phyloP scores from a whole-genome alignment of 2,888 invertebrate species.

The Tanytarsus gracilentus region DNA sequence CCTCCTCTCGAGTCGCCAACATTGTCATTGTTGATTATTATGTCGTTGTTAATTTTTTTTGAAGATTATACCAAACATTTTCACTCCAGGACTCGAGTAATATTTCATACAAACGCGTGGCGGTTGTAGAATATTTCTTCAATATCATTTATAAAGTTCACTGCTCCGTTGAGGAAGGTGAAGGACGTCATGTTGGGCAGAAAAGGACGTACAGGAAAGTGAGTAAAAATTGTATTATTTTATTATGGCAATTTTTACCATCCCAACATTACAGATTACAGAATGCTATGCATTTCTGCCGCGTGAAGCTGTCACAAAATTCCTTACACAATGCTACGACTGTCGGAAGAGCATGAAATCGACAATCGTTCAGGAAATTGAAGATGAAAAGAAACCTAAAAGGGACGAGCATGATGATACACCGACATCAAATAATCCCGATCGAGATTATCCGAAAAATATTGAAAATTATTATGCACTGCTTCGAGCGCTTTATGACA shows the following conservation, averaged over 20 bases:
- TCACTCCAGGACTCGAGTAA: constrained; percentile 59
- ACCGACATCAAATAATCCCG: background rate
- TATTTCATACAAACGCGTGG: constrained; percentile 80
- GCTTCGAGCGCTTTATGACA: constrained; percentile 4
- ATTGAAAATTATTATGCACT: constrained; percentile 19
- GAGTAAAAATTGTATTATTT: constrained; percentile 33
- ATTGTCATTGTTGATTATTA: background rate
- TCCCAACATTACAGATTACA: constrained; percentile 66
- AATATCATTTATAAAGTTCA: constrained; percentile 94
- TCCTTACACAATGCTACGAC: constrained; percentile 88
- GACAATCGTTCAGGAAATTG: constrained; percentile 35
- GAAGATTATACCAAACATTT: too few relatives aligned
- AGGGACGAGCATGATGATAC: constrained; percentile 7
- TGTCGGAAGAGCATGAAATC: constrained; percentile 75
- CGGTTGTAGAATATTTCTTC: constrained; percentile 95
- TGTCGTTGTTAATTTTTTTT: too few relatives aligned
- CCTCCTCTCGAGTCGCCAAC: too few relatives aligned
- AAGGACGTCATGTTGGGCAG: constrained; percentile 94
- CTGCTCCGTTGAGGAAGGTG: constrained; percentile 84
- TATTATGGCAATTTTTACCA: constrained; percentile 23
- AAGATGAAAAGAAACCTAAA: constrained; percentile 27
- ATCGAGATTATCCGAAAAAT: constrained; percentile 11
- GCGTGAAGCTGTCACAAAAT: constrained; percentile 91
- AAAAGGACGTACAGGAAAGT: constrained; percentile 94
- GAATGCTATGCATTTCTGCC: constrained; percentile 94